Percentiles rank a stretch among this genome's conserved stretches.
Conservation (phyloP, 2,888 invertebrate genomes). For the Heliconius cydno region DNA sequence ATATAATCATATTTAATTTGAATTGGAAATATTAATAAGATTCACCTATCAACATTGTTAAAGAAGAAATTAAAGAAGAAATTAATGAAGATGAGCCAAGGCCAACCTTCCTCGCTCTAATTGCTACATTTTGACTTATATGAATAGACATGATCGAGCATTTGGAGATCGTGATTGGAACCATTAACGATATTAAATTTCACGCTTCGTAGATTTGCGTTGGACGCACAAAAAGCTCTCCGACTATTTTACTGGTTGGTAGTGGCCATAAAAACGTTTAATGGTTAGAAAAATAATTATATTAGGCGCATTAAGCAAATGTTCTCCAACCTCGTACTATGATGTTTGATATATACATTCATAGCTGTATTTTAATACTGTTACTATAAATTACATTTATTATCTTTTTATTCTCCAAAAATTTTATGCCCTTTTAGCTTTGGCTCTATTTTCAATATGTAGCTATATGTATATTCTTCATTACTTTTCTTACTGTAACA, state of each 20-base stretch:
- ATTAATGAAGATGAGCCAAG: constrained; percentile 28
- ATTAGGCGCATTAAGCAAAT: neutral
- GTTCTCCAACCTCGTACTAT: neutral
- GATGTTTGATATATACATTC: neutral
- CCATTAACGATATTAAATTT: constrained; percentile 74
- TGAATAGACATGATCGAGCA: constrained; percentile 43
- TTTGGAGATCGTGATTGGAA: constrained; percentile 64
- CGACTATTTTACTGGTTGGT: constrained; percentile 44
- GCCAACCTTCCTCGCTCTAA: constrained; percentile 32
- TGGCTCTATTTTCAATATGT: neutral
- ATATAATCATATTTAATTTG: neutral
- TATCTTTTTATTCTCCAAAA: neutral
- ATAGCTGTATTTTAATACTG: neutral
- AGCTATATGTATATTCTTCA: neutral
- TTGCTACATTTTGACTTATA: constrained; percentile 31
- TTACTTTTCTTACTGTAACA: neutral
- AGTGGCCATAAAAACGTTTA: constrained; percentile 38
- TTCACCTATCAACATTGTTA: neutral
- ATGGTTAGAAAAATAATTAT: constrained; percentile 19
- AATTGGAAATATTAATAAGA: neutral
- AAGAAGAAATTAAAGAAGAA: constrained; percentile 18
- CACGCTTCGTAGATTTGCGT: constrained; percentile 66
- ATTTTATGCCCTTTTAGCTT: neutral
- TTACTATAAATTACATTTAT: neutral
- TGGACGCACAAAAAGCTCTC: constrained; percentile 61